These are phyloP conservation scores for Strongylocentrotus purpuratus DNA, from an alignment of 35 echinoderm and acorn worm species.

Conservation along the genomic window DNA sequence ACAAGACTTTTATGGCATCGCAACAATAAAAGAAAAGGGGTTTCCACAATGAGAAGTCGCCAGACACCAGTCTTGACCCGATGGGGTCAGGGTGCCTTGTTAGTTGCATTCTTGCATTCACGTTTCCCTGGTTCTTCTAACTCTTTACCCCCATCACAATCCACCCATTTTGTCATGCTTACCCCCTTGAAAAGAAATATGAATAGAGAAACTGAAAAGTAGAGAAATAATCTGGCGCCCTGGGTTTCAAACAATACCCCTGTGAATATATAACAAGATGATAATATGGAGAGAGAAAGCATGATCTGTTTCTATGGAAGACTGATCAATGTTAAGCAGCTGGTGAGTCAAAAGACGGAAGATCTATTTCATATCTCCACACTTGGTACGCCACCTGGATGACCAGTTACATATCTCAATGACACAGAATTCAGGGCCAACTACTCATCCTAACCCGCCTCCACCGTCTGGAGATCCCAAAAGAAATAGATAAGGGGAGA, in stretches of 20 bases:
- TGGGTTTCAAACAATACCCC: not conserved
- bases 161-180: not conserved
- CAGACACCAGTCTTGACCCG: slow-evolving; percentile 47
- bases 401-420: not conserved
- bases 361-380: slow-evolving; percentile 5
- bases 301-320: not conserved
- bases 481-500: not conserved
- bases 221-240: not conserved
- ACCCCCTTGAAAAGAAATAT: slow-evolving; percentile 3
- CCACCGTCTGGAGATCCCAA: not conserved
- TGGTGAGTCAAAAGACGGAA: not conserved
- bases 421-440: not conserved
- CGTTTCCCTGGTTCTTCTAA: not conserved
- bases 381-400: not conserved
- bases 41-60: not conserved
- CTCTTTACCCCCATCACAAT: not conserved
- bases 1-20: slow-evolving; percentile 47
- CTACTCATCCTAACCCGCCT: not conserved
- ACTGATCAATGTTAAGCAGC: not conserved
- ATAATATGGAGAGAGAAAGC: not conserved
- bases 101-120: slow-evolving; percentile 22
- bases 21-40: slow-evolving; percentile 35
- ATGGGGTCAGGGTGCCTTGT: slow-evolving; percentile 40
- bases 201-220: not conserved
- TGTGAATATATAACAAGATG: not conserved